These are phyloP conservation scores for Clitarchus hookeri DNA, from an alignment of 2,888 invertebrate species.

Conservation along the genomic window DNA sequence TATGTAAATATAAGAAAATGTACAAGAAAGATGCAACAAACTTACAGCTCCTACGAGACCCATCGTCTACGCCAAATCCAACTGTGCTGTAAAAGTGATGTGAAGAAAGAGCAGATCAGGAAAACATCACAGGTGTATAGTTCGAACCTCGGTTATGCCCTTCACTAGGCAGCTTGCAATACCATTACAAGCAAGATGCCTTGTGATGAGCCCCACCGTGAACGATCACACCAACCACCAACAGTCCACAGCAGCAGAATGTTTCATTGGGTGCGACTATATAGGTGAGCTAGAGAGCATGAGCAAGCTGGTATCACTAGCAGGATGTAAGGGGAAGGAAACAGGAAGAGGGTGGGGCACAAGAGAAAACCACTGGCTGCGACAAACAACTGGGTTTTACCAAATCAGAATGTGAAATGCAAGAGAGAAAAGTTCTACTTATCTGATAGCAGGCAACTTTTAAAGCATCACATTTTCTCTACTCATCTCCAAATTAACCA, in stretches of 20 bases:
- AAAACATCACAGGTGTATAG: not conserved
- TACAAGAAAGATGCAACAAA: not conserved
- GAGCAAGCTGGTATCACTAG: not conserved
- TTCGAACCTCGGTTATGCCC: not conserved
- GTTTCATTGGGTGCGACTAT: not conserved
- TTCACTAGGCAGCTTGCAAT: slow-evolving; percentile 14
- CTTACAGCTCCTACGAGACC: not conserved
- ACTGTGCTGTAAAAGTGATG: not conserved
- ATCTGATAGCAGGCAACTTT: not conserved
- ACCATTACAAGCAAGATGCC: not conserved
- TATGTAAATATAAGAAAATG: no score
- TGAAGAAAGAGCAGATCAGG: not conserved
- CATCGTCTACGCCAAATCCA: not conserved
- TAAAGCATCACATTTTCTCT: not conserved
- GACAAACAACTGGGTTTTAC: not conserved
- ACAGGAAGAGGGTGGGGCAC: not conserved
- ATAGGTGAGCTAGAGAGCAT: not conserved
- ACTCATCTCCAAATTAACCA: not conserved
- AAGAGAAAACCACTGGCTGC: not conserved
- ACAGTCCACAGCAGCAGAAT: not conserved
- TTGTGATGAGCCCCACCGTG: slow-evolving; percentile 1
- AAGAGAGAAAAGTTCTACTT: not conserved
- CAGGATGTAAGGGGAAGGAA: slow-evolving; percentile 6
- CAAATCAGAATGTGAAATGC: not conserved
- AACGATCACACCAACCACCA: not conserved